Base-by-base conservation (phyloP, 2,113 vertebrate species). In the Hyla sarda region DNA sequence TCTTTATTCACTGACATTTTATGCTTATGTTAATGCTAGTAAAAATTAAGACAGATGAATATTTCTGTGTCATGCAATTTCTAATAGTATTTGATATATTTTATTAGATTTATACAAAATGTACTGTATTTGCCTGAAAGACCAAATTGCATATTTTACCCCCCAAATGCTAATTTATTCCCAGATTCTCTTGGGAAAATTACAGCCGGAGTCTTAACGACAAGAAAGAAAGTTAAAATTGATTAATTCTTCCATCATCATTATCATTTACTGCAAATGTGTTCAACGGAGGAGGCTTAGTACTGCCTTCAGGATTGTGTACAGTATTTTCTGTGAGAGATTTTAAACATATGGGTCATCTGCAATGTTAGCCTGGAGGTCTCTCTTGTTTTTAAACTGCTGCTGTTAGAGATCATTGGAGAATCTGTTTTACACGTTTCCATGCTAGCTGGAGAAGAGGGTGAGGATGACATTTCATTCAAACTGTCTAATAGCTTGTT, bases 401-500 rank as follows among this genome's bases (percentile, higher is more conserved):
- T 89, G 82, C 88, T 92, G 91, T 90, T 93, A 93, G 92, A 92
- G 88, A 91, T 90, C 90, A 92, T 93, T 90, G 89, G 89, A 87
- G 67, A 91, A 91, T 90, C 89, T 93, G 90, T 91, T 87, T 92
- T 93, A 93, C 90, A 93, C 91, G 88, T 87, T 91, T 92, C 91
- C 83, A 83, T 91, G 91, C 91, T 90, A 86, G 85, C 91, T 92
- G 89, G 88, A 92, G 89, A 85, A 87, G 89, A 92, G 90, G 91
- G 52, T 74, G 60, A 87, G 54, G 90, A 92, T 93, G 91, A 92
- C 93, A 93, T 92, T 90, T 92, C 91, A 90, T 88, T 91, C 89
- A 82, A 90, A 92, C 91, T 91, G 91, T 94, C 93, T 92, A 90
- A 92, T 93, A 92, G 90, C 93, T 94, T 94, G 92, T 94, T 95